Evolutionary conservation across 2,888 invertebrate genomes (phyloP).

Genomic region (Tinea trinotella): DNA sequence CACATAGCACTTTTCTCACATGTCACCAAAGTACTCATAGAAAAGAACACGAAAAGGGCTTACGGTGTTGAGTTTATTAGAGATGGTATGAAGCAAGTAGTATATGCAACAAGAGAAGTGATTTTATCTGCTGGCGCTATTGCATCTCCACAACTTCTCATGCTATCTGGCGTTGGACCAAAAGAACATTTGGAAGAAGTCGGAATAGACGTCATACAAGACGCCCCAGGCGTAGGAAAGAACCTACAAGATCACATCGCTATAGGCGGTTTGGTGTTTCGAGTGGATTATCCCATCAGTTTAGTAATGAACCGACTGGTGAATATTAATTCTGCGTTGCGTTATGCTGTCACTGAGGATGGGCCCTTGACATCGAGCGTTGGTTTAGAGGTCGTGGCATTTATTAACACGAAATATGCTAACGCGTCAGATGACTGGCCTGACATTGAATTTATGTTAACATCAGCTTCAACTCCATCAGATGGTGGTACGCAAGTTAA

Average conservation of each 20-base stretch:
- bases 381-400: constrained; percentile 89
- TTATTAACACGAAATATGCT: constrained; percentile 90
- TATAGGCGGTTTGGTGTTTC: constrained; percentile 85
- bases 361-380: constrained; percentile 90
- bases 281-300: constrained; percentile 85
- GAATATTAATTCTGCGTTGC: constrained; percentile 84
- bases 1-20: constrained; percentile 86
- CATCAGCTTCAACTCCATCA: constrained; percentile 84
- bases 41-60: constrained; percentile 79
- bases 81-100: constrained; percentile 73
- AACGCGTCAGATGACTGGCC: constrained; percentile 92
- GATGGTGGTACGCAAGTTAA: constrained; percentile 89
- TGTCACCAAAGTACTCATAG: constrained; percentile 82
- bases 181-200: constrained; percentile 79
- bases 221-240: constrained; percentile 87
- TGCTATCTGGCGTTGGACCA: constrained; percentile 92
- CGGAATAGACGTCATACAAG: constrained; percentile 80
- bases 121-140: constrained; percentile 92
- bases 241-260: constrained; percentile 94
- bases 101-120: constrained; percentile 83
- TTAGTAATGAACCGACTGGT: constrained; percentile 86
- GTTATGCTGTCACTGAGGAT: constrained; percentile 88
- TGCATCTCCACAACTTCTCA: constrained; percentile 90
- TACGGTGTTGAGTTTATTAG: constrained; percentile 86
- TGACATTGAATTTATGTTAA: constrained; percentile 92